These are phyloP conservation scores for Polyploca ridens DNA, from an alignment of 2,888 invertebrate genomes.

Conservation along the genomic window DNA sequence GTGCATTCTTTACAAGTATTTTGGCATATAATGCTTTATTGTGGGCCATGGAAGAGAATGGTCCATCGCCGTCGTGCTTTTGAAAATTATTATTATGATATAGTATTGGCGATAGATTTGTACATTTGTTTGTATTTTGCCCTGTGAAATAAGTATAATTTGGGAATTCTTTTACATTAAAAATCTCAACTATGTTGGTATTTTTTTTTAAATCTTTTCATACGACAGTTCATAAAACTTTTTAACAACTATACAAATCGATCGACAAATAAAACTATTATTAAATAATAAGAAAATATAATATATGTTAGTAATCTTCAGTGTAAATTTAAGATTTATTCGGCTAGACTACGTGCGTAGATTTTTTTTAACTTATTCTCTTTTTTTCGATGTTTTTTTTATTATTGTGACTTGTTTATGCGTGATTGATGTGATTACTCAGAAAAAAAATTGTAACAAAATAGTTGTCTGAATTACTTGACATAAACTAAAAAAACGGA, in stretches of 20 bases:
- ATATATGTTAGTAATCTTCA: conserved; percentile 56
- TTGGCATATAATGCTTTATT: conserved; percentile 74
- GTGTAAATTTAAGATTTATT: conserved; percentile 35
- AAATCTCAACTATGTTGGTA: too few relatives aligned
- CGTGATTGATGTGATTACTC: conserved; percentile 7
- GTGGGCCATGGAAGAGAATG: conserved; percentile 37
- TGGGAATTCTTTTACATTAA: too few relatives aligned
- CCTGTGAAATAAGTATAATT: too few relatives aligned
- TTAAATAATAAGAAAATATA: conserved; percentile 43
- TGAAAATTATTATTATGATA: conserved; percentile 55
- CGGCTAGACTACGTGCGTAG: conserved; percentile 47
- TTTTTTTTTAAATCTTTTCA: not conserved
- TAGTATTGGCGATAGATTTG: conserved; percentile 36
- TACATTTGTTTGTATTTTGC: conserved; percentile 27
- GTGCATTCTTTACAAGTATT: conserved; percentile 53
- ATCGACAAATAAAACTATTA: conserved; percentile 31
- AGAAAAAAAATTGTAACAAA: not conserved
- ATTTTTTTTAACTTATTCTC: conserved; percentile 15
- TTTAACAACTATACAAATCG: not conserved
- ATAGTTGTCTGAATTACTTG: not conserved
- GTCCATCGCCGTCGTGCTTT: conserved; percentile 76
- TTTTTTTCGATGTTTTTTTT: conserved; percentile 31
- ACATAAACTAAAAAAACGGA: too few relatives aligned
- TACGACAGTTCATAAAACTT: not conserved
- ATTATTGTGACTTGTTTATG: conserved; percentile 18